A percentile compares a stretch with the other conserved stretches of the same genome.
These are phyloP conservation scores for Meda fulgida DNA, from an alignment of 2,797 vertebrate genomes.

Conservation along the genomic window DNA sequence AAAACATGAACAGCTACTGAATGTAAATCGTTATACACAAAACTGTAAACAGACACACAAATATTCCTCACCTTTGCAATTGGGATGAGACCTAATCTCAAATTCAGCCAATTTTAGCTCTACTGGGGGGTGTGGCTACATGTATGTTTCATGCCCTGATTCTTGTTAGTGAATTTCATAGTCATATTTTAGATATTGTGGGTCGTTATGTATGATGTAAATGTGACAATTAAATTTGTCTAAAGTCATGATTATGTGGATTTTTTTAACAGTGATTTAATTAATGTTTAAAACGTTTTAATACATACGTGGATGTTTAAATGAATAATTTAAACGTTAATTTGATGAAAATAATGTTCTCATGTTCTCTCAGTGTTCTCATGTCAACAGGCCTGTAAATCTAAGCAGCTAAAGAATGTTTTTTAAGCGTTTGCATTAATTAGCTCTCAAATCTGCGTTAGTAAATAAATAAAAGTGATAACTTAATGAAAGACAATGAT, in stretches of 20 bases:
- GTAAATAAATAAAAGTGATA: background rate
- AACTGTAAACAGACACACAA: conserved; percentile 1
- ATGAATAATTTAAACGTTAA: conserved; percentile 1
- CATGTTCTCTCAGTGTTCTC: background rate
- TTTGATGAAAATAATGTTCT: background rate
- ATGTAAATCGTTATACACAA: background rate
- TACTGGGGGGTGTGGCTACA: background rate
- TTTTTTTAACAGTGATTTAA: conserved; percentile 37
- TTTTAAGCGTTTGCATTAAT: background rate
- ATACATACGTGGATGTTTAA: conserved; percentile 19
- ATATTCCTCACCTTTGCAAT: background rate
- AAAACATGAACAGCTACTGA: background rate
- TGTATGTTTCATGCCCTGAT: background rate
- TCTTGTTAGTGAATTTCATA: background rate
- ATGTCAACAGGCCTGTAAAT: background rate
- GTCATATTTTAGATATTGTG: background rate
- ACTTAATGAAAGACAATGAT: background rate
- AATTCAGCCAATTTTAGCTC: conserved; percentile 3
- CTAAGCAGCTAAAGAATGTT: background rate
- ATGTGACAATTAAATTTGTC: background rate
- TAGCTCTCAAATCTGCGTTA: background rate
- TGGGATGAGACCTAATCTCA: conserved; percentile 1
- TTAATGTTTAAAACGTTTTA: conserved; percentile 45
- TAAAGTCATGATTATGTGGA: background rate
- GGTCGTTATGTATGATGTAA: background rate